Base-by-base conservation (phyloP, 2,797 vertebrate species). In the Chaetophractus vellerosus region DNA sequence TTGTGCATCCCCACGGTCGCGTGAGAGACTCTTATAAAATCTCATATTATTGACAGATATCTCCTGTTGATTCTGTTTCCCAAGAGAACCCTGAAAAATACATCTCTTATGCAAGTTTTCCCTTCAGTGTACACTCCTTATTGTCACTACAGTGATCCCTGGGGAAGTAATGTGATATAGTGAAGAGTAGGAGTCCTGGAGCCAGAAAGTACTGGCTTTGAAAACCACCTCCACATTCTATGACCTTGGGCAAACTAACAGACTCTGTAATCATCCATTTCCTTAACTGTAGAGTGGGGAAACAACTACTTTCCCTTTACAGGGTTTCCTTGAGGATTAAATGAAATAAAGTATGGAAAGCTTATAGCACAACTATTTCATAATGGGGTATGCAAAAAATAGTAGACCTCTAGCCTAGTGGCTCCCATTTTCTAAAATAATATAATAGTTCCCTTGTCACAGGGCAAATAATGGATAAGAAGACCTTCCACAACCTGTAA, bases 351-450 rank as follows among this genome's bases (percentile, higher is more conserved):
- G 26, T 23, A 88, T 8, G 16, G 26, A 85, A 69, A 85, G 10
- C 18, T 76, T 91, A 59, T 41, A 57, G 28, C 31, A 92, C 52
- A 41, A 50, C n/a, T 57, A 57, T 64, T 88, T 76, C 33, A 64
- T 21, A 81, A 57, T 33, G 83, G n/a, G n/a, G 45, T 23, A 38
- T 61, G 2, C 2, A 23, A 84, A 94, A 75, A 14, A 55, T 4
- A 2, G 28, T 59, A 33, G 8, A 31, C 2, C 55, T 83, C 6
- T 91, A 36, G n/a, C 26, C 24, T 69, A 16, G 9, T 14, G 11
- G 12, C 41, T 92, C 31, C 28, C 19, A 21, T 48, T 82, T 93
- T 75, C 36, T 41, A 63, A 95, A 91, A 59, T 68, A 91, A 69
- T 21, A 23, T 28, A n/a, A n/a, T 19, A 14, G 41, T 26, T 72